Base-by-base conservation (phyloP, 2,113 vertebrate species). In the Bos javanicus region DNA sequence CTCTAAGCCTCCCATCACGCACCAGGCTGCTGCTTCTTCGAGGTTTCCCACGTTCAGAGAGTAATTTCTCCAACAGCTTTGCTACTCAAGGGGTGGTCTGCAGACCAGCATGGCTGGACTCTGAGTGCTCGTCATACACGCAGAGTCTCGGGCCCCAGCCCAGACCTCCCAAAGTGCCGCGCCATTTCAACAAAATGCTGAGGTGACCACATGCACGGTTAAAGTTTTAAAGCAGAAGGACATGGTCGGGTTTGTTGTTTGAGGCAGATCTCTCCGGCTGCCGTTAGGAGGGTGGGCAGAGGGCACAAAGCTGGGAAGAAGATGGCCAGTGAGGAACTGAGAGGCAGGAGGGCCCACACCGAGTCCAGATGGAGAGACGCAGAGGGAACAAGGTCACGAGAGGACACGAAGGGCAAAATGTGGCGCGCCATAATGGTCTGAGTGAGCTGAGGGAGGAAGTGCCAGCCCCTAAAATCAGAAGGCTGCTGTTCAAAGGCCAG, bases 401-500 rank as follows among this genome's bases (percentile, higher is more conserved):
- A 21, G 23, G 7, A 7, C 2, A 48, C n/a, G 3, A 6, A 48
- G 76, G 81, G 17, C 26, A 19, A 54, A 43, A 28, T 1, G 10
- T 33, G 26, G n/a, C 4, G 39, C 13, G 2, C 21, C 2, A 5
- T 16, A 28, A 28, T 48, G 1, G 2, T n/a, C 0, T 5, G 39
- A 43, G 60, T 3, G 19, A 10, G 23, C 7, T 4, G 1, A 13
- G 74, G 33, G 26, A 50, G 33, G 3, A 71, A 13, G 59, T 6
- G 4, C 54, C 25, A 25, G 36, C 76, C 30, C 78, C 74, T n/a
- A 13, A 52, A 28, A 39, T 57, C 60, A 33, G 43, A 48, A 39
- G 10, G 80, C 52, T 76, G 9, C 67, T 0, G 3, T 8, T 33
- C 21, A 26, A 54, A 39, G 2, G 54, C 94, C 67, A 60, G 76